Conservation (phyloP, 1,140 invertebrate genomes). For the Hylaeus volcanicus region DNA sequence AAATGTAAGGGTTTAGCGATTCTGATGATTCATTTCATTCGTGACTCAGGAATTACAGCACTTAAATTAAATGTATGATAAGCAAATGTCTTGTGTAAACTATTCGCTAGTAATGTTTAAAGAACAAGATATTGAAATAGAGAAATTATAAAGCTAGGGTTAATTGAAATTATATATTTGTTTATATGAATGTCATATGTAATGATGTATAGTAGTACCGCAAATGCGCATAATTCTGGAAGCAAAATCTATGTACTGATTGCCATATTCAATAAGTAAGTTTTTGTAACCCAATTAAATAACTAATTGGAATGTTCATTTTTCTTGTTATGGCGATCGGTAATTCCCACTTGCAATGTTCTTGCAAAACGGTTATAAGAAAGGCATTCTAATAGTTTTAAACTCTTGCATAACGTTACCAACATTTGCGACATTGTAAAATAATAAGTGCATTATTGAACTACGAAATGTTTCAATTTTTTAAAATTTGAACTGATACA, state of each 20-base stretch:
- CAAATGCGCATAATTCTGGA: constrained; percentile 17
- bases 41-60: not conserved
- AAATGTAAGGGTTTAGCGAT: constrained; percentile 1
- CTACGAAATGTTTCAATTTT: no score
- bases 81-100: not conserved
- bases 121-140: not conserved
- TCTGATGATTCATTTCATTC: not conserved
- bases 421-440: no score
- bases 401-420: no score
- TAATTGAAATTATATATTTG: constrained; percentile 22
- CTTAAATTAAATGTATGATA: not conserved
- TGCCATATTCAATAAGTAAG: not conserved
- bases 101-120: not conserved
- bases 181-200: constrained; percentile 15
- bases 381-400: no score
- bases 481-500: no score
- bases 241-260: constrained; percentile 15
- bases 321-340: no score
- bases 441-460: no score
- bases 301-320: no score
- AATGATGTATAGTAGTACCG: constrained; percentile 5
- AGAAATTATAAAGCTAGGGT: not conserved
- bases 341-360: no score
- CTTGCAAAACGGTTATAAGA: no score
- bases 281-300: not conserved